A percentile compares a stretch with the other conserved stretches of the same genome.
Evolutionary conservation across 1,140 invertebrate genomes (phyloP).

Genomic region (Rhysida immarginata): DNA sequence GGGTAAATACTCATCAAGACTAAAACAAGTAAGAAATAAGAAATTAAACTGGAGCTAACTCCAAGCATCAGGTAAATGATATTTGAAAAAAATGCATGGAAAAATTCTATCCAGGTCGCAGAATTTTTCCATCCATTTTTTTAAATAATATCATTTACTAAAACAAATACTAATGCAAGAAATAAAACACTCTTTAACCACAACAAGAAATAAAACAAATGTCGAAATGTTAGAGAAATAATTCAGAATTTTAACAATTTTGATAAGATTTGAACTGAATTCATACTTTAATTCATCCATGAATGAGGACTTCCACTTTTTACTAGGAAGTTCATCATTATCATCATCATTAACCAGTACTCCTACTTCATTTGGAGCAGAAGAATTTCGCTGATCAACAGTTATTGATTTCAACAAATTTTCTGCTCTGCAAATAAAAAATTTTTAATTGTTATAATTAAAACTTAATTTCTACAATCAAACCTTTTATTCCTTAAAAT

Average conservation of each 20-base stretch:
- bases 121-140: too few species aligned
- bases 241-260: not conserved
- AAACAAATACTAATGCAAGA: too few species aligned
- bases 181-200: too few species aligned
- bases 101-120: too few species aligned
- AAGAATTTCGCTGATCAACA: constrained; percentile 7
- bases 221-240: too few species aligned
- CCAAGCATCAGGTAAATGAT: too few species aligned
- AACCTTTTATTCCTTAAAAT: not conserved
- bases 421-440: constrained; percentile 4
- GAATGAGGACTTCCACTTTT: constrained; percentile 2
- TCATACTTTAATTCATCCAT: constrained; percentile 14
- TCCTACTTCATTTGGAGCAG: too few species aligned
- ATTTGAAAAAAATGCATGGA: too few species aligned
- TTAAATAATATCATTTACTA: too few species aligned
- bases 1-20: constrained; percentile 25
- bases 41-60: too few species aligned
- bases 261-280: not conserved
- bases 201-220: too few species aligned
- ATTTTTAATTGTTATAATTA: not conserved
- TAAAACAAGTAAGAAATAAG: constrained; percentile 6
- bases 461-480: not conserved
- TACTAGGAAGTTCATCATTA: constrained; percentile 5
- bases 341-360: constrained; percentile 9
- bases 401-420: constrained; percentile 13